A percentile compares a stretch with the other conserved stretches of the same genome.
These are phyloP conservation scores for Lota lota DNA, from an alignment of 2,113 vertebrate species.

Conservation along the genomic window DNA sequence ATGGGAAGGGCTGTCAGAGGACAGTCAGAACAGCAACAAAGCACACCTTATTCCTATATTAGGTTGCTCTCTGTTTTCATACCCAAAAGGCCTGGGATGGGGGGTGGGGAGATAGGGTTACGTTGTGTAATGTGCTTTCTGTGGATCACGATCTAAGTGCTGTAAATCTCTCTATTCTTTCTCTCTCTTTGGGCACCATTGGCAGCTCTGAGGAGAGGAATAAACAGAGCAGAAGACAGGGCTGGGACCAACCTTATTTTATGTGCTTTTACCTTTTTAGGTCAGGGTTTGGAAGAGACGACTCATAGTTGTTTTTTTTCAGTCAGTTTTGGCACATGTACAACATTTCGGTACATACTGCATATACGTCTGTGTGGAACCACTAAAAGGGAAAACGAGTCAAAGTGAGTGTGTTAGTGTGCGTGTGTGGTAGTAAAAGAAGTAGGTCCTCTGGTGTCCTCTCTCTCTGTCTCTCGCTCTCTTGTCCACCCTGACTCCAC, in stretches of 20 bases:
- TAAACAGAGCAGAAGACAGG: conserved; percentile 49
- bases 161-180: not conserved
- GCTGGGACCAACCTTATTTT: conserved; percentile 29
- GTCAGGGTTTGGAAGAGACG: conserved; percentile 49
- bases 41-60: conserved; percentile 25
- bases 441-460: too few species aligned
- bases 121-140: conserved; percentile 3
- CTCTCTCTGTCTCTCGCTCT: not conserved
- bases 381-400: conserved; percentile 18
- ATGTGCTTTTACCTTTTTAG: conserved; percentile 65
- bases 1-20: conserved; percentile 10
- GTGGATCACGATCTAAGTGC: not conserved
- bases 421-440: too few species aligned
- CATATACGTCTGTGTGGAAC: not conserved
- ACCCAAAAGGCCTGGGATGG: conserved; percentile 6
- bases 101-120: conserved; percentile 20
- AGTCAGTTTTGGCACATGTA: conserved; percentile 25
- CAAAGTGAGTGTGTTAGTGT: conserved; percentile 20
- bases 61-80: conserved; percentile 9
- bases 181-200: conserved; percentile 34
- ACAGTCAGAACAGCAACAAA: not conserved
- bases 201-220: conserved; percentile 42
- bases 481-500: conserved; percentile 12
- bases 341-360: conserved; percentile 11
- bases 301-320: conserved; percentile 15